Evolutionary conservation across 2,797 vertebrate species (phyloP), one percentile per base, ranked within the genome.

Genomic region (Gymnoscopelus braueri): DNA sequence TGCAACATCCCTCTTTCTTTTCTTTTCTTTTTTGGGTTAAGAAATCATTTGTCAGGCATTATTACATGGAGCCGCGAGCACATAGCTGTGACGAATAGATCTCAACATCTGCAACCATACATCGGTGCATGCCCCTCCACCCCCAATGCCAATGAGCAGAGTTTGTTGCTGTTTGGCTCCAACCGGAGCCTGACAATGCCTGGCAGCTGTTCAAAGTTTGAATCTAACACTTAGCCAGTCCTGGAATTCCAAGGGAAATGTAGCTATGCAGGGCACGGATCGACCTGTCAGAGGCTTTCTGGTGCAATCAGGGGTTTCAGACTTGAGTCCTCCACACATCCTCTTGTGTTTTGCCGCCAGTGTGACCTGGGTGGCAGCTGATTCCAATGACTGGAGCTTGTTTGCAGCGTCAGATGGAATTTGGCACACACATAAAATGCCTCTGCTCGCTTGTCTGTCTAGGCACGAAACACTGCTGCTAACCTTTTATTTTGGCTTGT

Each of bases 351-450:
- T 76, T 77, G 80, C 72, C 68, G 68, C 69, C 49, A 65, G 78
- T 68, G 63, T 59, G 65, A 84, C 79, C 82, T 75, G 80, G 72
- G 76, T 87, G 81, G 86, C 83, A 85, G 85, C 86, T 89, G 79
- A 82, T 82, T 88, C 84, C 84, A 86, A 60, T 83, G 87, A 83
- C 82, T 72, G 48, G 77, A 81, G 78, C 80, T 89, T 89, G 87
- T 92, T 94, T 92, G 89, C 81, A 84, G 87, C 90, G 85, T 91
- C 93, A 86, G 89, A 88, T 87, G 85, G 89, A 90, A 85, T 91
- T 85, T 91, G 93, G 90, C 89, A 85, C 83, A 75, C 82, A 87
- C 75, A 86, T 87, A 88, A 90, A 92, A 87, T 10, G 8, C 39
- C 87, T 87, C 86, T 85, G 86, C 88, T 85, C 91, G 82, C 87